phyloP scores from a whole-genome alignment of 2,797 vertebrate genomes.

The Oreortyx pictus region DNA sequence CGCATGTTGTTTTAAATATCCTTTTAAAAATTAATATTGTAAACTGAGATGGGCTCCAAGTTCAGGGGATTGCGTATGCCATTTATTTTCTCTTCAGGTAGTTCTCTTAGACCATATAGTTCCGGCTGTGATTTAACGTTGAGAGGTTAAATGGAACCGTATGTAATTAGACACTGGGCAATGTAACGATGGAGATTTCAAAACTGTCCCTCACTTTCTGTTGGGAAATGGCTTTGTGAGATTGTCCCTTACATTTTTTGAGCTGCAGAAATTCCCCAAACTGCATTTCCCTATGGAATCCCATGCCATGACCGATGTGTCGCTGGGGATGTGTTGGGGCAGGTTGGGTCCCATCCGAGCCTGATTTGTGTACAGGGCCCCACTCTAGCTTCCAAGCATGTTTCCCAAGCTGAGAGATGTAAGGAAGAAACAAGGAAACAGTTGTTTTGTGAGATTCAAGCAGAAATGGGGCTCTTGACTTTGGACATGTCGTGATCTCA shows the following conservation, averaged over 20 bases:
- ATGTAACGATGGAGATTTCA: neutral
- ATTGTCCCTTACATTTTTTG: neutral
- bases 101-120: neutral
- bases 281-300: fast-evolving
- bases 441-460: neutral
- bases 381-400: neutral
- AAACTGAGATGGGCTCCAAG: slow-evolving; percentile 28
- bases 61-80: neutral
- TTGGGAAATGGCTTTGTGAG: neutral
- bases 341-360: neutral
- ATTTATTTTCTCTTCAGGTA: slow-evolving; percentile 64
- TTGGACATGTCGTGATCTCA: neutral
- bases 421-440: neutral
- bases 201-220: neutral
- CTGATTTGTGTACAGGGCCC: neutral
- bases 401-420: neutral
- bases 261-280: neutral
- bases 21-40: slow-evolving; percentile 16
- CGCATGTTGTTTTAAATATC: neutral
- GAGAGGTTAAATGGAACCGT: neutral
- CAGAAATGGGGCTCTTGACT: neutral
- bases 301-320: fast-evolving
- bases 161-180: neutral
- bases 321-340: neutral
- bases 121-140: neutral